Base-by-base conservation (phyloP, 2,797 vertebrate genomes). In the Anniella stebbinsi region DNA sequence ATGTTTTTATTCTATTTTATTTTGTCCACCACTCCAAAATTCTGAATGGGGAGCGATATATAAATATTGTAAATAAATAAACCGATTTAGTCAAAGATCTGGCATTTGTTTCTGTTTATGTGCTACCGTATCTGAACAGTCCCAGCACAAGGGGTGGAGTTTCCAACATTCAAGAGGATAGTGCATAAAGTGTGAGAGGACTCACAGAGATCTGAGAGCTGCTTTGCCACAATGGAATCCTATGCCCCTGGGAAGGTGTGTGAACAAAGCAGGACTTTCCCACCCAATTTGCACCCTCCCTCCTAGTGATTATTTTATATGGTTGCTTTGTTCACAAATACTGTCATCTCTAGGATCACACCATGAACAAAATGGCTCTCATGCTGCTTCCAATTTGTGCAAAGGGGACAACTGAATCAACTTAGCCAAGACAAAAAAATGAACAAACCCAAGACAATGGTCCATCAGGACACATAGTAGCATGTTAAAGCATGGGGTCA, bases 401-500 rank as follows among this genome's bases (percentile, higher is more conserved):
- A 38, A 66, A 66, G 33, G 9, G 45, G 33, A 25, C 45, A 33
- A 48, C 18, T 11, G 15, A 88, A 48, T 23, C 18, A 72, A 23
- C 70, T 66, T 63, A 57, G 33, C 30, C 17, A 33, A 25, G 41
- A 2, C 57, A 66, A 28, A 38, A 33, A 30, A 45, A 51, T 48
- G 66, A 70, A 70, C 15, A 33, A 36, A 77, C 28, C 8, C 10
- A 48, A 57, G 38, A n/a, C 13, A 23, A 30, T 76, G 30, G 30
- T 84, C 66, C 66, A 84, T 9, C 30, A 51, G 41, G 30, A 17
- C 21, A 89, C 30, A 0, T 80, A 83, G 23, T 9, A 91, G 33
- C 60, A 83, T 89, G 81, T 78, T 63, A 77, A 89, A 87, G n/a
- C 73, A 88, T 94, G 66, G 54, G 92, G 60, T 63, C 63, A 75